Percentiles rank a stretch among this genome's conserved stretches.
Evolutionary conservation across 1,140 invertebrate genomes (phyloP).

Genomic region (Drosophila erecta): DNA sequence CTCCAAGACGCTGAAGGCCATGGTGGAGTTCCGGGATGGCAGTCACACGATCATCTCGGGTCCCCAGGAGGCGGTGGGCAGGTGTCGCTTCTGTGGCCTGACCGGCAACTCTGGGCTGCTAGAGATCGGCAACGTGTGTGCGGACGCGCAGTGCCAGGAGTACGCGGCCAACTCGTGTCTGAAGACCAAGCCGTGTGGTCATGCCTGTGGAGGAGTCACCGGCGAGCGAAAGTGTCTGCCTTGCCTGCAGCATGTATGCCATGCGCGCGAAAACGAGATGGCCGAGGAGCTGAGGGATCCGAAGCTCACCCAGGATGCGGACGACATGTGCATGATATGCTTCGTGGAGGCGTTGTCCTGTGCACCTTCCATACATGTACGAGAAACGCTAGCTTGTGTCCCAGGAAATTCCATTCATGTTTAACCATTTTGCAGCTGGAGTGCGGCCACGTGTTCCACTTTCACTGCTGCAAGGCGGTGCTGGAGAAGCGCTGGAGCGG

Average conservation of each 20-base stretch:
- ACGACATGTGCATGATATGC: slow-evolving; percentile 99
- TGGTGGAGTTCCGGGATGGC: slow-evolving; percentile 96
- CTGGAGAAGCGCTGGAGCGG: slow-evolving; percentile 96
- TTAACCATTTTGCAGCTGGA: slow-evolving; percentile 87
- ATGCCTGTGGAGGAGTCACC: slow-evolving; percentile 95
- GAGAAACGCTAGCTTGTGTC: not conserved
- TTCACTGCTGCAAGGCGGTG: slow-evolving; percentile 95
- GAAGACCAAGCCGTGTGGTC: slow-evolving; percentile 94
- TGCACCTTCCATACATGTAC: slow-evolving; percentile 96
- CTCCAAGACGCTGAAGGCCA: slow-evolving; percentile 95
- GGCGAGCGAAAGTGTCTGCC: slow-evolving; percentile 94
- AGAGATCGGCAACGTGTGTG: slow-evolving; percentile 96
- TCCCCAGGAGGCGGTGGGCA: slow-evolving; percentile 87
- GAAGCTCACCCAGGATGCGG: slow-evolving; percentile 95
- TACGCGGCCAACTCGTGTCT: slow-evolving; percentile 93
- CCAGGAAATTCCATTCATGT: not conserved
- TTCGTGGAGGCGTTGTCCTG: slow-evolving; percentile 98
- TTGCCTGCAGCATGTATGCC: slow-evolving; percentile 88
- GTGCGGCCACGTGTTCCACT: slow-evolving; percentile 98
- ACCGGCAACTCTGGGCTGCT: slow-evolving; percentile 93
- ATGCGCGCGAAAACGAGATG: slow-evolving; percentile 85
- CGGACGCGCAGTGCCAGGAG: slow-evolving; percentile 97
- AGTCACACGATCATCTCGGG: slow-evolving; percentile 84
- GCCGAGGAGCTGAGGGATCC: slow-evolving; percentile 86
- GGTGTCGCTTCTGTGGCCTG: slow-evolving; percentile 96